phyloP scores from a whole-genome alignment of 2,113 vertebrate species.

The Cinclus cinclus region DNA sequence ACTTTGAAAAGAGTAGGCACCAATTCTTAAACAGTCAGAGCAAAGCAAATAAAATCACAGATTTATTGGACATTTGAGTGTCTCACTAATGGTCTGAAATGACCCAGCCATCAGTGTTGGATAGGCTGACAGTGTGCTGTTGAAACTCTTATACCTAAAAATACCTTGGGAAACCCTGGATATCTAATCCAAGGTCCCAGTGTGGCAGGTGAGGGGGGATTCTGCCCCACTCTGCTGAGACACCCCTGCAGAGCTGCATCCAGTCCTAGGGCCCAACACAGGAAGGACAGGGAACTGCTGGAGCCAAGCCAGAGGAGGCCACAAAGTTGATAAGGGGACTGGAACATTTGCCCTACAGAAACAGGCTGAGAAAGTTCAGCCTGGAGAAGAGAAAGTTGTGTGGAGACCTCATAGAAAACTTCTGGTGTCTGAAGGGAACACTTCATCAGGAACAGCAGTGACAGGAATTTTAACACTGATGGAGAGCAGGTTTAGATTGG shows the following conservation, averaged over 20 bases:
- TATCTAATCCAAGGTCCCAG: background rate
- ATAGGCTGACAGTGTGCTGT: background rate
- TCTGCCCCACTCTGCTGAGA: background rate
- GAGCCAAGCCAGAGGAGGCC: background rate
- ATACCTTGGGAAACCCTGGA: background rate
- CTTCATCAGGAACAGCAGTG: background rate
- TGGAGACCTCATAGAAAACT: background rate
- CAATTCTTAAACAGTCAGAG: background rate
- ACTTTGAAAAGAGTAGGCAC: background rate
- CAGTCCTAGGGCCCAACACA: background rate
- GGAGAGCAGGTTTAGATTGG: fast-evolving
- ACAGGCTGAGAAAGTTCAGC: background rate
- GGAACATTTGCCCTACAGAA: background rate
- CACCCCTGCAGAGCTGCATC: background rate
- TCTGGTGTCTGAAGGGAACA: background rate
- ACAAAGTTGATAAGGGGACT: background rate
- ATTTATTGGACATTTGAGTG: background rate
- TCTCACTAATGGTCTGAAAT: background rate
- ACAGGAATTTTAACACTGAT: background rate
- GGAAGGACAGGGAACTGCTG: background rate
- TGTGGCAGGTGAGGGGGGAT: background rate
- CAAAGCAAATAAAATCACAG: background rate
- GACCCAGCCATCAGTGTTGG: background rate
- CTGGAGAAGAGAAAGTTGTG: background rate
- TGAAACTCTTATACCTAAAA: background rate